Evolutionary conservation across 2,888 invertebrate species (phyloP).

Genomic region (Julus scandinavius): DNA sequence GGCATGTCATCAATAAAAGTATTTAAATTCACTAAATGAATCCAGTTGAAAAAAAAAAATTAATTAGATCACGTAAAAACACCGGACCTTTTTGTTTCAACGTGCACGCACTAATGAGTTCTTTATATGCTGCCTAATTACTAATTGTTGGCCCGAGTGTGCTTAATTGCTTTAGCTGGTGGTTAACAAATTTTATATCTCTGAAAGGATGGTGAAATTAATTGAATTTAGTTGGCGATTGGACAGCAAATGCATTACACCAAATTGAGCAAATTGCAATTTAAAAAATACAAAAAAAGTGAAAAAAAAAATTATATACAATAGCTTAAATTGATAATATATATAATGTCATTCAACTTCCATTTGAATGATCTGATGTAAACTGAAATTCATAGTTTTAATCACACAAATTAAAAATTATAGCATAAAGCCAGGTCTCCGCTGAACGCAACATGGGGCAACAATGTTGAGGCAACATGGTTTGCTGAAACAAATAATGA

Average conservation of each 20-base stretch:
- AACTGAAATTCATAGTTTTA: too few species aligned
- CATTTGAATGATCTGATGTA: too few species aligned
- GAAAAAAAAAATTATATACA: too few species aligned
- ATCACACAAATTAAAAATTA: too few species aligned
- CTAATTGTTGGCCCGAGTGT: slow-evolving; percentile 37
- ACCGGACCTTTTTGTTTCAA: slow-evolving; percentile 28
- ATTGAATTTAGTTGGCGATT: background rate
- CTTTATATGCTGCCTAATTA: slow-evolving; percentile 36
- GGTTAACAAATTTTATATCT: slow-evolving; percentile 43
- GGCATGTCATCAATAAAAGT: slow-evolving; percentile 40
- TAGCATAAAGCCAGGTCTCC: too few species aligned
- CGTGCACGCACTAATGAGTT: slow-evolving; percentile 40
- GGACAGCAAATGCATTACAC: slow-evolving; percentile 3
- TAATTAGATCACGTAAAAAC: slow-evolving; percentile 46
- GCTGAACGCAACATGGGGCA: too few species aligned
- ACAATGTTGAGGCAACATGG: too few species aligned
- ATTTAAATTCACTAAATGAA: slow-evolving; percentile 37
- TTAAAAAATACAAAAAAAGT: background rate
- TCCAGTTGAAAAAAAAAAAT: background rate
- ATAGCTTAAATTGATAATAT: too few species aligned
- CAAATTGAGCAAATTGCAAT: background rate
- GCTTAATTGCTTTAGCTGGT: slow-evolving; percentile 25
- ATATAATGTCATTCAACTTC: too few species aligned
- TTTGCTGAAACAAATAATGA: too few species aligned
- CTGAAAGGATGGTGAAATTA: slow-evolving; percentile 24